Evolutionary conservation across 2,888 invertebrate species (phyloP).

Genomic region (Himalopsyche kuldschensis): DNA sequence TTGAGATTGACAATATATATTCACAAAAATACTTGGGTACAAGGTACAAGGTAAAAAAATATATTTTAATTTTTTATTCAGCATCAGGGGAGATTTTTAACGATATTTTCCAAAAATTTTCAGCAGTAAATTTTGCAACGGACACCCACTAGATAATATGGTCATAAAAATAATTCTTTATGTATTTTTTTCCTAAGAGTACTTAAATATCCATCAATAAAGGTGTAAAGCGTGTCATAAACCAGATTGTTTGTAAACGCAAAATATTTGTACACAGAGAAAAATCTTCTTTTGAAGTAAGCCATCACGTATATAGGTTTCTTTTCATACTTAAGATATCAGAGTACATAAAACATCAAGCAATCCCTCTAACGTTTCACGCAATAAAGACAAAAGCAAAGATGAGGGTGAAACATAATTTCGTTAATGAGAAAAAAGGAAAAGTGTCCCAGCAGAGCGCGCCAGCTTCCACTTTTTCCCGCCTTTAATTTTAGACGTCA

Average conservation of each 20-base stretch:
- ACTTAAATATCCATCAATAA: background rate
- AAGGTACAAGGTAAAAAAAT: too few relatives aligned
- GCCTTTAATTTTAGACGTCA: slow-evolving; percentile 23
- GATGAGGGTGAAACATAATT: slow-evolving; percentile 31
- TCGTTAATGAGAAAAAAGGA: slow-evolving; percentile 32
- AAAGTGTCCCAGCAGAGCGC: slow-evolving; percentile 20
- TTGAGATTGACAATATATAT: too few relatives aligned
- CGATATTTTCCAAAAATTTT: too few relatives aligned
- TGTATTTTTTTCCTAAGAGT: too few relatives aligned
- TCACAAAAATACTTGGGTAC: too few relatives aligned
- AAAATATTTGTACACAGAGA: background rate
- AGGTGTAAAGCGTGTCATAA: background rate
- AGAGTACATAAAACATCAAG: slow-evolving; percentile 16
- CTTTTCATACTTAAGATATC: slow-evolving; percentile 10
- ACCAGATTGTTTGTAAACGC: background rate
- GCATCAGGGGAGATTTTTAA: too few relatives aligned
- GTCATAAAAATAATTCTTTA: too few relatives aligned
- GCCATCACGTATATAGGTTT: slow-evolving; percentile 16
- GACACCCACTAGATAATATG: too few relatives aligned
- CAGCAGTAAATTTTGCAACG: too few relatives aligned
- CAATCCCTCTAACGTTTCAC: slow-evolving; percentile 19
- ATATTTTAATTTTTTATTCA: too few relatives aligned
- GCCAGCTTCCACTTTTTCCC: slow-evolving; percentile 11
- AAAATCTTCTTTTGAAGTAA: background rate
- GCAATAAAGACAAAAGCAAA: slow-evolving; percentile 33